These are phyloP conservation scores for Lates calcarifer DNA, from an alignment of 2,113 vertebrate genomes.

Conservation along the genomic window DNA sequence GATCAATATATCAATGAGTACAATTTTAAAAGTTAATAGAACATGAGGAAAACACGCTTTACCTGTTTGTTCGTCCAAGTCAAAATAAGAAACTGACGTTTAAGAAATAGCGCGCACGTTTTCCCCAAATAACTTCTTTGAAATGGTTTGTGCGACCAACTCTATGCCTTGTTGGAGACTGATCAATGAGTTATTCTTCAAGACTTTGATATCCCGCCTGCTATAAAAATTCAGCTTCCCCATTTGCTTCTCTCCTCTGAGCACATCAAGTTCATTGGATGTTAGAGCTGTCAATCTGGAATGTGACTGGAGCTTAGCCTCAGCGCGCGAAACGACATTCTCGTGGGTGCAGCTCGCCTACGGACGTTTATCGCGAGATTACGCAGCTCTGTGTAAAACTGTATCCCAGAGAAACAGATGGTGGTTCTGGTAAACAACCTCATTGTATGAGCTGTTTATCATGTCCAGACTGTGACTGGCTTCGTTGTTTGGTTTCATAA, in stretches of 20 bases:
- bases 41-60: conserved; percentile 14
- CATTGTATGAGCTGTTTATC: not conserved
- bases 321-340: conserved; percentile 87
- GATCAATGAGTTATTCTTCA: conserved; percentile 87
- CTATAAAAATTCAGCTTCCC: not conserved
- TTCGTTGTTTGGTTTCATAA: not conserved
- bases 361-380: conserved; percentile 78
- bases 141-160: conserved; percentile 50
- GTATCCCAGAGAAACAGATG: conserved; percentile 49
- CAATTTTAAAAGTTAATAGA: conserved; percentile 47
- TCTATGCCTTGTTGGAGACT: conserved; percentile 67
- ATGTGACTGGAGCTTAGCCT: conserved; percentile 79
- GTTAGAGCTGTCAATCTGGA: conserved; percentile 41
- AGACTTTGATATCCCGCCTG: conserved; percentile 83
- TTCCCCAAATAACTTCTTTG: conserved; percentile 52
- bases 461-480: not conserved
- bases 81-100: conserved; percentile 58
- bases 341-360: conserved; percentile 78
- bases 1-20: conserved; percentile 34
- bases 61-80: conserved; percentile 73
- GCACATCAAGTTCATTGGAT: conserved; percentile 52
- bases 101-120: conserved; percentile 41
- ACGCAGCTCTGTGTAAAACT: conserved; percentile 8
- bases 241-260: conserved; percentile 61
- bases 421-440: conserved; percentile 64